These are phyloP conservation scores for Talpa occidentalis DNA, from an alignment of 2,113 vertebrate genomes.

Conservation along the genomic window DNA sequence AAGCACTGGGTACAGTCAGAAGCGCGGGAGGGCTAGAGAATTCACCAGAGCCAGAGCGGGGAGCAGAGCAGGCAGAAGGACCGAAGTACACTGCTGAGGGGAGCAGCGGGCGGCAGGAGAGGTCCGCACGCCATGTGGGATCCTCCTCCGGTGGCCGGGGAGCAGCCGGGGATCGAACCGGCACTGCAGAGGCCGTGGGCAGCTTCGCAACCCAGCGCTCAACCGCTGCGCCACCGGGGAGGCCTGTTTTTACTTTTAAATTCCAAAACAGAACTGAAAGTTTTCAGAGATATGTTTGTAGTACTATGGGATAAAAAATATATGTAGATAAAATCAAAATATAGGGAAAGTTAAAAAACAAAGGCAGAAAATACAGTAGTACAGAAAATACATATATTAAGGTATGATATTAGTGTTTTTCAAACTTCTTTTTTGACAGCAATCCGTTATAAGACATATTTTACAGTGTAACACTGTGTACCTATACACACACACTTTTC, in stretches of 20 bases:
- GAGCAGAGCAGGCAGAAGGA: too few species aligned
- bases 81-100: too few species aligned
- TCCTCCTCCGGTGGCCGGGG: too few species aligned
- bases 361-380: not conserved
- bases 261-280: constrained; percentile 14
- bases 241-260: constrained; percentile 20
- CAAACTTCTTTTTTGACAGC: not conserved
- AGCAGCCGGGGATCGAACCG: too few species aligned
- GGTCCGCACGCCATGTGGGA: too few species aligned
- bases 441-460: not conserved
- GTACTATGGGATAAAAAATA: not conserved
- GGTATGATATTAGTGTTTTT: not conserved
- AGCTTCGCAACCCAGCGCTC: too few species aligned
- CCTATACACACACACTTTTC: not conserved
- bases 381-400: not conserved
- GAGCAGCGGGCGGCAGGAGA: too few species aligned
- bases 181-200: too few species aligned
- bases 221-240: too few species aligned
- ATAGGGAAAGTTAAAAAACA: constrained; percentile 28
- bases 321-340: not conserved
- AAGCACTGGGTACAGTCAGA: too few species aligned
- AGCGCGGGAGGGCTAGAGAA: too few species aligned
- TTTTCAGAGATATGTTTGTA: not conserved
- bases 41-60: too few species aligned
- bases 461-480: not conserved